Percentiles rank a stretch among this genome's conserved stretches.
Conservation (phyloP, 1,140 invertebrate genomes). For the Proctacanthus coquilletti region DNA sequence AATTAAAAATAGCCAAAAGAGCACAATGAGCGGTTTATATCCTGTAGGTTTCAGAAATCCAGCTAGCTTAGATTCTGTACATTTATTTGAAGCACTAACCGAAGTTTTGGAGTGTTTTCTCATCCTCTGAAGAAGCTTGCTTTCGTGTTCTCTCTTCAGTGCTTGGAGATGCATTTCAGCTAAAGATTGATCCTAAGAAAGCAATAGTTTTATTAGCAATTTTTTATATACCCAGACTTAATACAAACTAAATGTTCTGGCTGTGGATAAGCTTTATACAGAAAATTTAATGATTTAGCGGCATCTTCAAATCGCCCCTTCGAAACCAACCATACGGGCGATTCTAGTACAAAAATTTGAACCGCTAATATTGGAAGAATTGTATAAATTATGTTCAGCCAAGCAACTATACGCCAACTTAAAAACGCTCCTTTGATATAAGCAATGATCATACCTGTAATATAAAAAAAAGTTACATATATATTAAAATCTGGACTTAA, state of each 20-base stretch:
- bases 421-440: slow-evolving; percentile 42
- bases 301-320: slow-evolving; percentile 39
- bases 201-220: background rate
- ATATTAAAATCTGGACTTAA: too few relatives aligned
- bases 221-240: background rate
- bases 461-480: slow-evolving; percentile 9
- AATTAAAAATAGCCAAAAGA: slow-evolving; percentile 39
- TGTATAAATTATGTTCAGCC: slow-evolving; percentile 36
- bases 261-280: slow-evolving; percentile 25
- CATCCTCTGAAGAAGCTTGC: slow-evolving; percentile 14
- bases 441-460: slow-evolving; percentile 38
- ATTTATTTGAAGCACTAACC: slow-evolving; percentile 25
- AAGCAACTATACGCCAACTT: slow-evolving; percentile 41
- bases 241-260: slow-evolving; percentile 13
- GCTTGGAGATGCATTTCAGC: slow-evolving; percentile 26
- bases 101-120: slow-evolving; percentile 12
- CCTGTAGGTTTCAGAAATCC: slow-evolving; percentile 37
- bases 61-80: slow-evolving; percentile 19
- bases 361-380: slow-evolving; percentile 37
- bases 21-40: slow-evolving; percentile 41
- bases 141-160: slow-evolving; percentile 30
- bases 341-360: slow-evolving; percentile 47
- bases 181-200: slow-evolving; percentile 11
- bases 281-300: slow-evolving; percentile 33
- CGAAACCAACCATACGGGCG: slow-evolving; percentile 44